Percentiles rank a stretch among this genome's conserved stretches.
phyloP scores from a whole-genome alignment of 2,113 vertebrate species.

The Vulpes vulpes region DNA sequence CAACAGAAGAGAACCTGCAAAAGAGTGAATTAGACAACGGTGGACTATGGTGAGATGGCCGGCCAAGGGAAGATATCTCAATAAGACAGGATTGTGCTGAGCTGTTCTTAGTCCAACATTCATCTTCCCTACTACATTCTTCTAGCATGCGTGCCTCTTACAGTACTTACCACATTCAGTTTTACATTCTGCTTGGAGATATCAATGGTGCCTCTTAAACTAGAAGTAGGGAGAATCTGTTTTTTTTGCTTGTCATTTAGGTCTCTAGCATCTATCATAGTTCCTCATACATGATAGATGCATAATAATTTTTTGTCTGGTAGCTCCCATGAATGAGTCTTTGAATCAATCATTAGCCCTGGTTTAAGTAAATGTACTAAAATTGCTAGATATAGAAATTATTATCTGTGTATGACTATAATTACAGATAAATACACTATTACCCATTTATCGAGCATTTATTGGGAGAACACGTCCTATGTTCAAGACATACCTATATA shows the following conservation, averaged over 20 bases:
- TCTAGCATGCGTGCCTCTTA: background rate
- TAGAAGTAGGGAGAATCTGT: background rate
- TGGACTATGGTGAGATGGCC: background rate
- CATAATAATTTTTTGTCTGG: background rate
- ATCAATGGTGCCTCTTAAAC: background rate
- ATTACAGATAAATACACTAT: background rate
- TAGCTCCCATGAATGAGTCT: background rate
- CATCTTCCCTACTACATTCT: background rate
- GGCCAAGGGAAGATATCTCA: background rate
- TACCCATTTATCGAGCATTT: background rate
- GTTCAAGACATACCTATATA: background rate
- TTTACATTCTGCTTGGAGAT: background rate
- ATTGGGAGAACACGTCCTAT: background rate
- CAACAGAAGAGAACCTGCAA: background rate
- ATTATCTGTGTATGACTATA: background rate
- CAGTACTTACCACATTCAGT: background rate
- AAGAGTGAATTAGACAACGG: background rate
- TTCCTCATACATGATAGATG: background rate
- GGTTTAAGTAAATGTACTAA: conserved; percentile 31
- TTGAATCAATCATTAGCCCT: background rate
- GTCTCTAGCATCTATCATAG: background rate
- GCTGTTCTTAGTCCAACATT: background rate
- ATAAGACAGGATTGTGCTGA: background rate
- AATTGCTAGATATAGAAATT: background rate
- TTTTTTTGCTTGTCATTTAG: background rate